These are phyloP conservation scores for Nymphalis polychloros DNA, from an alignment of 2,888 invertebrate genomes.

Conservation along the genomic window DNA sequence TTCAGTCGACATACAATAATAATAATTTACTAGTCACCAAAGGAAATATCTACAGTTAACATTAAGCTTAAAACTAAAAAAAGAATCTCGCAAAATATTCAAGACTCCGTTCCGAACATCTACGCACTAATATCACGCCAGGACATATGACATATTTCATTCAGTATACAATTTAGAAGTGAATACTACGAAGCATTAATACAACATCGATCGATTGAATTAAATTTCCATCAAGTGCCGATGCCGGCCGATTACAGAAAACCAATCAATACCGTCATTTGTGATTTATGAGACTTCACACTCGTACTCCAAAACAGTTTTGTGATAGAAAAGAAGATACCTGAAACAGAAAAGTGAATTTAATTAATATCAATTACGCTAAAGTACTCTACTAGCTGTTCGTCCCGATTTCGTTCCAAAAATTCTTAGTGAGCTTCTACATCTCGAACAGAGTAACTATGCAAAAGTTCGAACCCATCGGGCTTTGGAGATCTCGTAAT, in stretches of 20 bases:
- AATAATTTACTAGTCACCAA: conserved; percentile 29
- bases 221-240: neutral
- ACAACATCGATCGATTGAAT: neutral
- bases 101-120: conserved; percentile 48
- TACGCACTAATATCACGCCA: conserved; percentile 75
- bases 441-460: no score
- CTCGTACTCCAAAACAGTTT: conserved; percentile 94
- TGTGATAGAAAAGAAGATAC: conserved; percentile 97
- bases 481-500: no score
- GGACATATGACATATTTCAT: conserved; percentile 17
- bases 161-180: conserved; percentile 1
- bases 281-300: conserved; percentile 54
- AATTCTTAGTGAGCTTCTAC: no score
- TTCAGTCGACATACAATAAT: conserved; percentile 35
- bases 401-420: no score
- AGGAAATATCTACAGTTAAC: conserved; percentile 46
- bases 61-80: conserved; percentile 66
- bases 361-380: neutral
- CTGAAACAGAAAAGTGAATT: conserved; percentile 76
- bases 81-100: conserved; percentile 35
- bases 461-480: no score
- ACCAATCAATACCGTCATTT: conserved; percentile 12
- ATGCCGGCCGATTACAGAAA: neutral
- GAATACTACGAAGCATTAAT: conserved; percentile 13
- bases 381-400: neutral